Percentiles rank a stretch among this genome's conserved stretches.
Evolutionary conservation across 1,140 invertebrate species (phyloP).

Genomic region (Metaphire vulgaris): DNA sequence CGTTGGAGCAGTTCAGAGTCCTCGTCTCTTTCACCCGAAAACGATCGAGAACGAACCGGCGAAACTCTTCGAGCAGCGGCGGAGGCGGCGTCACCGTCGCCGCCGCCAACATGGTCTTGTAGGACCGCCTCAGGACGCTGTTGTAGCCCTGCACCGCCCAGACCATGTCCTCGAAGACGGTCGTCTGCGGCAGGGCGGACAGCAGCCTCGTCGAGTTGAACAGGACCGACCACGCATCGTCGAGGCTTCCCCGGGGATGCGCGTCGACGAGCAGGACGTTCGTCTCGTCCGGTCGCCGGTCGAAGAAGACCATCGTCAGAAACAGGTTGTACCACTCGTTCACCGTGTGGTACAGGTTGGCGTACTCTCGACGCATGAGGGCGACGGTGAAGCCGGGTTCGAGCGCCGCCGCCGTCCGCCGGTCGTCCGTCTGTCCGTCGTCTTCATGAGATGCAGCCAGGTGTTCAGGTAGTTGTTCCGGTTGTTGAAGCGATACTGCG

Average conservation of each 20-base stretch:
- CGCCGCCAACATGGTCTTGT: slow-evolving; percentile 23
- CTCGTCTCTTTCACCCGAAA: slow-evolving; percentile 13
- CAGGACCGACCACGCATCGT: slow-evolving; percentile 38
- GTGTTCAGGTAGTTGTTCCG: not conserved
- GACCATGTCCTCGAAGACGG: slow-evolving; percentile 33
- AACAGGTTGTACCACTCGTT: slow-evolving; percentile 48
- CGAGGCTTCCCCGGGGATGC: slow-evolving; percentile 40
- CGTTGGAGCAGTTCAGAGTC: slow-evolving; percentile 33
- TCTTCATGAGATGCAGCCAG: not conserved
- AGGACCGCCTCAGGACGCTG: slow-evolving; percentile 37
- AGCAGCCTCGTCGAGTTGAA: slow-evolving; percentile 33
- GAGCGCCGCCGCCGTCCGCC: not conserved
- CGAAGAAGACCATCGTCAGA: slow-evolving; percentile 40
- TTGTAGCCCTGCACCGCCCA: slow-evolving; percentile 44
- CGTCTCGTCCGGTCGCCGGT: slow-evolving; percentile 32
- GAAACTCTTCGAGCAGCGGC: slow-evolving; percentile 42
- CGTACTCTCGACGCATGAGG: slow-evolving; percentile 43
- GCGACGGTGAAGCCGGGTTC: slow-evolving; percentile 19
- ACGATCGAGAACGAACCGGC: slow-evolving; percentile 39
- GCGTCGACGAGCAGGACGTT: slow-evolving; percentile 41
- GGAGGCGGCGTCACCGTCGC: no score
- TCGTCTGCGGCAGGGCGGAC: slow-evolving; percentile 29
- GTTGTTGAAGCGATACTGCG: not conserved
- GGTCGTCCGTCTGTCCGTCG: not conserved
- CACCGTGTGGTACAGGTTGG: slow-evolving; percentile 49